phyloP scores from a whole-genome alignment of 1,140 invertebrate genomes.

The Drosophila mayri region DNA sequence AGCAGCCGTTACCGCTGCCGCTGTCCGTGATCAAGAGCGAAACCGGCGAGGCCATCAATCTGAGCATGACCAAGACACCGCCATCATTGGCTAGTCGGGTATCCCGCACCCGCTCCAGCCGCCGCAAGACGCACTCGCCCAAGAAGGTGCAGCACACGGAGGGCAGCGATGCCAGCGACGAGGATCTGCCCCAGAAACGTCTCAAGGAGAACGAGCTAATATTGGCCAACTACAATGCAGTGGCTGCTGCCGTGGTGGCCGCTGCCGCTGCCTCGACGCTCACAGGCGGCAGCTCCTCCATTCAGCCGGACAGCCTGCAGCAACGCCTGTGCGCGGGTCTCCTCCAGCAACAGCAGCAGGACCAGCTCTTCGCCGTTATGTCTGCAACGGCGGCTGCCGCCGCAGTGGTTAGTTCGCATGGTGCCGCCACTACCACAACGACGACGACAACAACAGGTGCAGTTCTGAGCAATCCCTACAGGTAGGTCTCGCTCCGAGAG shows the following conservation, averaged over 20 bases:
- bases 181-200: constrained; percentile 49
- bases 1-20: constrained; percentile 10
- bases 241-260: constrained; percentile 62
- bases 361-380: constrained; percentile 53
- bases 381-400: constrained; percentile 26
- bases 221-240: constrained; percentile 70
- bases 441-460: constrained; percentile 2
- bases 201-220: constrained; percentile 70
- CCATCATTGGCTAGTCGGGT: constrained; percentile 19
- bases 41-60: constrained; percentile 64
- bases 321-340: constrained; percentile 47
- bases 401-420: constrained; percentile 17
- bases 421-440: constrained; percentile 11
- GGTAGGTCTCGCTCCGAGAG: constrained; percentile 14
- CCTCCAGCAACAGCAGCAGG: constrained; percentile 49
- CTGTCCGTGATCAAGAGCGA: constrained; percentile 46
- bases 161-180: constrained; percentile 39
- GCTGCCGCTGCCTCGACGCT: constrained; percentile 49
- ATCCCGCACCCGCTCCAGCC: constrained; percentile 55
- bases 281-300: not conserved
- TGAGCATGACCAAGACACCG: constrained; percentile 49
- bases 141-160: constrained; percentile 65
- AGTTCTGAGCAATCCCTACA: constrained; percentile 12
- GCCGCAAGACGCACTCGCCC: constrained; percentile 67
- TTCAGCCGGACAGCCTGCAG: constrained; percentile 40